A percentile compares a stretch with the other conserved stretches of the same genome.
These are phyloP conservation scores for Gambusia affinis DNA, from an alignment of 2,113 vertebrate genomes.

Conservation along the genomic window DNA sequence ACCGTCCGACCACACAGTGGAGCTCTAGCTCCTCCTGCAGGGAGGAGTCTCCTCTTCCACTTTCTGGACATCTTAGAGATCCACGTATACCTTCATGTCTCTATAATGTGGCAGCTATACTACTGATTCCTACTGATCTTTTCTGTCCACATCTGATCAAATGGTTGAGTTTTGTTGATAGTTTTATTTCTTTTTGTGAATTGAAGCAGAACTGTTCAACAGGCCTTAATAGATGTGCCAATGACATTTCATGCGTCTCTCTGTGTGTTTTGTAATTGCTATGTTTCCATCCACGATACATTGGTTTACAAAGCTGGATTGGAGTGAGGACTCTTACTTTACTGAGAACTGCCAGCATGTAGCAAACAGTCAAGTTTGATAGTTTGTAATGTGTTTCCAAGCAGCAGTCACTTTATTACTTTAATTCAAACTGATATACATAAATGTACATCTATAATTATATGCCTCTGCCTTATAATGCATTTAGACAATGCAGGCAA, in stretches of 20 bases:
- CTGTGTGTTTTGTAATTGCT: slow-evolving; percentile 7
- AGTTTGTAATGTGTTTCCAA: no score
- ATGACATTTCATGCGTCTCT: neutral
- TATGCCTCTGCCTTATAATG: no score
- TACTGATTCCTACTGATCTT: neutral
- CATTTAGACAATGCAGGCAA: no score
- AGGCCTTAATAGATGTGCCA: slow-evolving; percentile 39
- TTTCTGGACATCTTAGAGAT: neutral
- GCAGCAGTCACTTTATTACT: no score
- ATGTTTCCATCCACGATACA: neutral
- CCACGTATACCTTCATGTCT: neutral
- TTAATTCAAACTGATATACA: no score
- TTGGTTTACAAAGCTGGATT: no score
- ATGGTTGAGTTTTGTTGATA: slow-evolving; percentile 2
- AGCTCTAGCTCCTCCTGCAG: neutral
- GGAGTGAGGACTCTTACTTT: no score
- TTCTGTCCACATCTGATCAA: slow-evolving; percentile 1
- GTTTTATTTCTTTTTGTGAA: slow-evolving; percentile 13
- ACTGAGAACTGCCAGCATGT: no score
- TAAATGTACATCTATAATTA: no score
- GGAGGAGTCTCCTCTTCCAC: neutral
- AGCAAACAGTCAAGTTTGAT: no score
- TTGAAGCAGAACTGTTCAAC: slow-evolving; percentile 16
- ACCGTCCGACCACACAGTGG: slow-evolving; percentile 8
- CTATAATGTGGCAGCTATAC: no score